Conservation (phyloP, 1,140 invertebrate species). For the Littorina saxatilis region DNA sequence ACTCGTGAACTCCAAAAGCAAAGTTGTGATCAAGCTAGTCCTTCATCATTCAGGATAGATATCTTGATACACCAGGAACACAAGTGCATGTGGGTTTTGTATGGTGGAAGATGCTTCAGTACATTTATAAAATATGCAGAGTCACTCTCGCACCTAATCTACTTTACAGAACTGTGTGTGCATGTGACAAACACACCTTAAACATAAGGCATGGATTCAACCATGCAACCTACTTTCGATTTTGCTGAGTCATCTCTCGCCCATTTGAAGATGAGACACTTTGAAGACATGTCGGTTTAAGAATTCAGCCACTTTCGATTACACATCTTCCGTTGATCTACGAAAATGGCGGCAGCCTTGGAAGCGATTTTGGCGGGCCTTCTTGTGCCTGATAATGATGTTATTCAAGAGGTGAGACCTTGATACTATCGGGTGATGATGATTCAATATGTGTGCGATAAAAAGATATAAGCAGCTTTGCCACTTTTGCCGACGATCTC, state of each 20-base stretch:
- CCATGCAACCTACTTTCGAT: too few species aligned
- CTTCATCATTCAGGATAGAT: too few species aligned
- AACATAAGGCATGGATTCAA: too few species aligned
- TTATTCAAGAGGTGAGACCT: constrained; percentile 61
- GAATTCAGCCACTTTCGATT: not conserved
- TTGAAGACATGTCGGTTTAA: not conserved
- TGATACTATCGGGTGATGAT: not conserved
- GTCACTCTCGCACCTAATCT: too few species aligned
- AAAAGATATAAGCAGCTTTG: not conserved
- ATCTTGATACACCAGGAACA: too few species aligned
- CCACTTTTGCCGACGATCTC: not conserved
- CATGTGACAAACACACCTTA: too few species aligned
- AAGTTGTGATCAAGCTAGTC: too few species aligned
- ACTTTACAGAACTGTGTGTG: too few species aligned
- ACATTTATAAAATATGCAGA: too few species aligned
- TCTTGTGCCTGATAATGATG: constrained; percentile 59
- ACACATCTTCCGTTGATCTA: constrained; percentile 13
- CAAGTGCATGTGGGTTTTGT: too few species aligned
- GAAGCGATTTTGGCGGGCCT: constrained; percentile 59
- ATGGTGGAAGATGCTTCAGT: too few species aligned
- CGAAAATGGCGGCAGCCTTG: constrained; percentile 57
- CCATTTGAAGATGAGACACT: not conserved
- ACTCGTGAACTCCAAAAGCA: too few species aligned
- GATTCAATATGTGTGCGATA: not conserved
- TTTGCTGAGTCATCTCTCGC: not conserved